A percentile compares a stretch with the other conserved stretches of the same genome.
Evolutionary conservation across 1,140 invertebrate species (phyloP).

Genomic region (Microplitis demolitor): DNA sequence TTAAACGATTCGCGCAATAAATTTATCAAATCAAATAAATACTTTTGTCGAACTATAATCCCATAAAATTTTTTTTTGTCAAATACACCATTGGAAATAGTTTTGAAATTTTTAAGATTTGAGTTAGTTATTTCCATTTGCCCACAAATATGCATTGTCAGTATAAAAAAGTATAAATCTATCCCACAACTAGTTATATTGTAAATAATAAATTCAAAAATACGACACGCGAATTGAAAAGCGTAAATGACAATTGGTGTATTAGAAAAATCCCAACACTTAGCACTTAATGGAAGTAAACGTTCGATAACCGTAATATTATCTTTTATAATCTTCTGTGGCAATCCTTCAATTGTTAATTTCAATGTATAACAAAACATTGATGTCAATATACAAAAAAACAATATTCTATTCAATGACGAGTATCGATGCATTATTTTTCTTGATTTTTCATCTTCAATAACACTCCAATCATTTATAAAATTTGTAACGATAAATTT

Average conservation of each 20-base stretch:
- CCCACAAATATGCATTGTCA: not conserved
- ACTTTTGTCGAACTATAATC: not conserved
- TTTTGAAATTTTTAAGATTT: not conserved
- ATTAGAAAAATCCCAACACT: not conserved
- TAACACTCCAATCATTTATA: slow-evolving; percentile 2
- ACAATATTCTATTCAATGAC: not conserved
- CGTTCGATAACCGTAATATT: not conserved
- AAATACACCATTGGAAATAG: not conserved
- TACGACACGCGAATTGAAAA: too few relatives aligned
- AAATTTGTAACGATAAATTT: not conserved
- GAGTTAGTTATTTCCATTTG: not conserved
- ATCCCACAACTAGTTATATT: not conserved
- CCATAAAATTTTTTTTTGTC: not conserved
- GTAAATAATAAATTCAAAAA: too few relatives aligned
- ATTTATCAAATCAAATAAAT: not conserved
- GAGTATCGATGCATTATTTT: slow-evolving; percentile 15
- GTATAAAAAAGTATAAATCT: not conserved
- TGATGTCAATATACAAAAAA: not conserved
- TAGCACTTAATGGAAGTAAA: not conserved
- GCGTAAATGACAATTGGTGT: not conserved
- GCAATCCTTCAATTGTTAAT: not conserved
- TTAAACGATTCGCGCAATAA: not conserved
- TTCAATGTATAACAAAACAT: not conserved
- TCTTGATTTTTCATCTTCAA: not conserved
- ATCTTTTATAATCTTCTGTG: not conserved